Base-by-base conservation (phyloP, 1,140 invertebrate genomes). In the Pseudomyrmex cubaensis region DNA sequence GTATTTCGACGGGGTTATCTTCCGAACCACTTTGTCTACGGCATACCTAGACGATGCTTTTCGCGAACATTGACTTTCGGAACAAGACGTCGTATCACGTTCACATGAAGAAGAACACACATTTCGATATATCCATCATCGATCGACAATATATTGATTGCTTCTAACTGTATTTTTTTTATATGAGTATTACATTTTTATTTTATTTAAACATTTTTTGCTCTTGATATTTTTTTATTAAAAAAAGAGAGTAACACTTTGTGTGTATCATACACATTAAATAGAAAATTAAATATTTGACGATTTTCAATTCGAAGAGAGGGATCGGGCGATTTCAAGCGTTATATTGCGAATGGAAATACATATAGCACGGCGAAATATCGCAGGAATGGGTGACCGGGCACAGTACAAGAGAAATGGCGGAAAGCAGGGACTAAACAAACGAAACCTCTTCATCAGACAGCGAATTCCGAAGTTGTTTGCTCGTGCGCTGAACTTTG, bases 391-490 rank as follows among this genome's bases (percentile, higher is more conserved):
- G 54, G 12, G 52, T 48, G 46, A 82, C 61, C 54, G 72, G 63
- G 67, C 35, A n/a, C 15, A 62, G 52, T 35, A 35, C 17, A 50
- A 62, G 46, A 56, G 13, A 20, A 44, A 64, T 48, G 15, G 13
- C 35, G 12, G 62, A 61, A 74, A 80, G 69, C 61, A 85, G 78
- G 88, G 86, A 85, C 88, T 90, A 91, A 93, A 93, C 89, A 92
- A 92, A 93, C 91, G 88, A 90, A 89, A 86, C 77, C 86, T 87
- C 87, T 90, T 93, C 92, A 90, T 93, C 93, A 93, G 90, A 83
- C 90, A 87, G 86, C 87, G 89, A 91, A 92, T 92, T 91, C 77
- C 85, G 80, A 85, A 90, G 84, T 93, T 94, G 92, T 94, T 94
- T 94, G 91, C 90, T 92, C 86, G 74, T 35, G 35, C 84, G 78